Base-by-base conservation (phyloP, 2,797 vertebrate genomes). In the Myripristis murdjan region DNA sequence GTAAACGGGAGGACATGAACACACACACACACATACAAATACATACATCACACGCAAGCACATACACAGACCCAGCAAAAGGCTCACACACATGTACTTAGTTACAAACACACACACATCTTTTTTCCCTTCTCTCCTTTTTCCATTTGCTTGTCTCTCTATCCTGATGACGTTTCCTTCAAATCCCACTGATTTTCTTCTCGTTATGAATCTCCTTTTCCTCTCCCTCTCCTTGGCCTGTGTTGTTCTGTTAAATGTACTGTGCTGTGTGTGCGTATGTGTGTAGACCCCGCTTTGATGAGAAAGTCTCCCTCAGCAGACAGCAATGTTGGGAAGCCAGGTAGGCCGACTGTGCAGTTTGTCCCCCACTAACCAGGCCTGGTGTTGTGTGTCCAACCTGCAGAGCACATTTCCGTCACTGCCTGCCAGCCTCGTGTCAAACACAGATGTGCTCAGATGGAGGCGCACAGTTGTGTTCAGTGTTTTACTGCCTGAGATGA, bases 221-320 rank as follows among this genome's bases (percentile, higher is more conserved):
- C 59, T 77, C 46, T 79, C 14, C 76, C 62, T 81, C 82, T 82
- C 79, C 89, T n/a, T 44, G 65, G 58, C 59, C 79, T 65, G 53
- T 81, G 71, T 75, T 73, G 69, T 85, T 48, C 54, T 43, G 35
- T 89, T 77, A 33, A 73, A 80, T 35, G 49, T 83, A 41, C 67
- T 73, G 72, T 37, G 47, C 49, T 56, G 26, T 86, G 48, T 53
- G 53, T 87, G 59, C 67, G 69, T 69, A 59, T 18, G 48, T 85
- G 79, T 83, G 41, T 92, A 95, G 94, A 95, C 87, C 87, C 92
- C 70, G 83, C 76, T 91, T 73, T 92, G 86, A 92, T 91, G 95
- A 95, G 93, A 95, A 95, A 94, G 82, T 85, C 92, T 85, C 85
- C 91, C 87, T 92, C 89, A 91, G 90, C 92, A 93, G 93, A 94